Evolutionary conservation across 2,797 vertebrate species (phyloP).

Genomic region (Poeciliopsis turneri): DNA sequence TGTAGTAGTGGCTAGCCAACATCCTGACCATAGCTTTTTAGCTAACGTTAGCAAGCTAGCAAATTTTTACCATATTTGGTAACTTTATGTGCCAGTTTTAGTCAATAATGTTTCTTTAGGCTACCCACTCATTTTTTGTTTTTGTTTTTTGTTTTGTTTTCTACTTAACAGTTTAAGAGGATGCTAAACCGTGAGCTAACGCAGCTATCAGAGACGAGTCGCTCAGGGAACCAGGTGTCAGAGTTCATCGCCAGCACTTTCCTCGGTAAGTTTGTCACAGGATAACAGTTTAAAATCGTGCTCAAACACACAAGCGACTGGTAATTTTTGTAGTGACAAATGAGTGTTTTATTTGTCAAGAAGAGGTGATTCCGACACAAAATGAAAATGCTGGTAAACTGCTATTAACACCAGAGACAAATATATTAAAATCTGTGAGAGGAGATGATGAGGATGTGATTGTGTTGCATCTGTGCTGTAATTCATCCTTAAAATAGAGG

Average conservation of each 20-base stretch:
- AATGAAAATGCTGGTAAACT: neutral
- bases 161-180: slow-evolving; percentile 88
- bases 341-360: neutral
- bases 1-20: neutral
- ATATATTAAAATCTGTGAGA: neutral
- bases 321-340: neutral
- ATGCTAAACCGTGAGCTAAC: slow-evolving; percentile 94
- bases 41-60: neutral
- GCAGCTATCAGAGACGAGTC: slow-evolving; percentile 92
- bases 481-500: neutral
- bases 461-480: slow-evolving; percentile 10
- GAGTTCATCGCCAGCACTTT: slow-evolving; percentile 93
- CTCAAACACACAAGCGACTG: neutral
- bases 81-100: neutral
- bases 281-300: neutral
- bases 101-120: neutral
- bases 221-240: slow-evolving; percentile 94
- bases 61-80: neutral
- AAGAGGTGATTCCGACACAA: neutral
- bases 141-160: slow-evolving; percentile 16
- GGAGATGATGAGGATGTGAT: neutral
- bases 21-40: neutral
- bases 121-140: neutral
- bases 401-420: neutral
- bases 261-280: slow-evolving; percentile 82